A percentile compares a stretch with the other conserved stretches of the same genome.
These are phyloP conservation scores for Spondyliosoma cantharus DNA, from an alignment of 2,797 vertebrate genomes.

Conservation along the genomic window DNA sequence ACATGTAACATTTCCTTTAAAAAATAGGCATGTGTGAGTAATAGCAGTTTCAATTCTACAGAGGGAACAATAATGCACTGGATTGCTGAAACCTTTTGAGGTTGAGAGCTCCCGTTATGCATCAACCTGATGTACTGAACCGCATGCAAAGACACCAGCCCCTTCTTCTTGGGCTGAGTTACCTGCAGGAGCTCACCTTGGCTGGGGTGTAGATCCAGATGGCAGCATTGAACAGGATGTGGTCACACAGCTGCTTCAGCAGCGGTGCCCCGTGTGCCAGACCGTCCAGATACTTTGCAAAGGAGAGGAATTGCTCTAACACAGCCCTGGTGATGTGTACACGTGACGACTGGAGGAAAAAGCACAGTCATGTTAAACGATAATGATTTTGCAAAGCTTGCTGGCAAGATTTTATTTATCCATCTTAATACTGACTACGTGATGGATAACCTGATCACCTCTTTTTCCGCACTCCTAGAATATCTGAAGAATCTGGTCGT, in stretches of 20 bases:
- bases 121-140: neutral
- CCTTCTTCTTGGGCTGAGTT: constrained; percentile 2
- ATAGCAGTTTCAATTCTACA: neutral
- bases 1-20: neutral
- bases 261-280: constrained; percentile 95
- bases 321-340: constrained; percentile 95
- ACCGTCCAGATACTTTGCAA: constrained; percentile 98
- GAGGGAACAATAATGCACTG: neutral
- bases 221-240: constrained; percentile 86
- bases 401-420: neutral
- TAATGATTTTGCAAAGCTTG: neutral
- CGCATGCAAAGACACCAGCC: neutral
- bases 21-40: neutral
- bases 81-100: neutral
- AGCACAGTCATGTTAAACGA: constrained; percentile 35
- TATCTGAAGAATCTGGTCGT: too few relatives aligned
- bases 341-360: constrained; percentile 89
- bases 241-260: constrained; percentile 92
- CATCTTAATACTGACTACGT: neutral
- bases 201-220: constrained; percentile 92
- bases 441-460: neutral
- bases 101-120: neutral
- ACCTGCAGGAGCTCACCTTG: constrained; percentile 76
- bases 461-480: too few relatives aligned
- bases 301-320: constrained; percentile 96